Base-by-base conservation (phyloP, 1,140 invertebrate genomes). In the Drosophila watanabei region DNA sequence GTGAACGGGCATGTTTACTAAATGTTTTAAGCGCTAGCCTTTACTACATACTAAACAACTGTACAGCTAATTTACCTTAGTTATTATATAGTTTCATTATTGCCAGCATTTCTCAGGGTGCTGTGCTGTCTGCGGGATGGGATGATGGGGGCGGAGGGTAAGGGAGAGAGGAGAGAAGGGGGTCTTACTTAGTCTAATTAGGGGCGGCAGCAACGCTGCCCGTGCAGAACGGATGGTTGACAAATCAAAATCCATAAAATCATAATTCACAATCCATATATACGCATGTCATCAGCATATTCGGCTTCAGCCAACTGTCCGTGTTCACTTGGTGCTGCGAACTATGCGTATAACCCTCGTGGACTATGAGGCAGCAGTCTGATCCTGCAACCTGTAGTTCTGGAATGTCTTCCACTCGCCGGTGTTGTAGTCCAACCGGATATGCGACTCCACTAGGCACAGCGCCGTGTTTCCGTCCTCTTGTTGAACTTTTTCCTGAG, bases 381-480 rank as follows among this genome's bases (percentile, higher is more conserved):
- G 92, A 68, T 93, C 94, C 45, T 94, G 92, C 39, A 94, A 91
- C 65, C 95, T 93, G 79, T 94, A 95, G 83, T 97, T 97, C 84
- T 97, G 96, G 80, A 98, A 96, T 75, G 96, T 94, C 91, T 97
- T 97, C 97, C 97, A 98, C 93, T 97, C 97, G 18, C 97, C 97
- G 46, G 96, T 97, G 59, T 95, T 96, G 92, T 97, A 98, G 92
- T 98, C 97, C 96, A 98, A 97, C 92, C 97, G 96, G 93, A 98
- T 97, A 91, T 97, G 97, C 0, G 96, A 97, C 92, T 98, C 97
- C 0, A 96, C 96, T 48, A 96, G 94, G 93, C 96, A 95, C 8
- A 94, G 93, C 2, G 95, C 93, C 16, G 94, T 94, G 7, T 94
- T 94, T 20, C 95, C 95, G 75, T 93, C 86, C 78, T 96, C 96